phyloP scores from a whole-genome alignment of 2,888 invertebrate genomes.

The Bembecia ichneumoniformis region DNA sequence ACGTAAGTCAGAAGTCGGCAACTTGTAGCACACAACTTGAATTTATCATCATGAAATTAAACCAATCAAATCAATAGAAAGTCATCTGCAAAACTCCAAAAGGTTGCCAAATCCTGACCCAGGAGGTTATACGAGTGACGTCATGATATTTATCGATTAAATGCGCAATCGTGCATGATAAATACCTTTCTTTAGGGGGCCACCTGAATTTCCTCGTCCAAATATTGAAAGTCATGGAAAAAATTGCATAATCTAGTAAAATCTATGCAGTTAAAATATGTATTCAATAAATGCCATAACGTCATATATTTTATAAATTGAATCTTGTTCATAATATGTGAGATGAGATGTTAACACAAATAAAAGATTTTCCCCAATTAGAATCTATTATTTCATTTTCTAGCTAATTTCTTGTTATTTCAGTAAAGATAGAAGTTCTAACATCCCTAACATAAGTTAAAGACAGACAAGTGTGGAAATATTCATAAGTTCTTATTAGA shows the following conservation, averaged over 20 bases:
- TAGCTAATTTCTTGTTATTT: no score
- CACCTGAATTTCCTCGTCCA: neutral
- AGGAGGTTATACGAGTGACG: constrained; percentile 4
- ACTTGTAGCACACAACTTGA: neutral
- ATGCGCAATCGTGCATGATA: neutral
- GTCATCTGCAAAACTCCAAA: neutral
- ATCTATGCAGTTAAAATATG: neutral
- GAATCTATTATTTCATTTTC: no score
- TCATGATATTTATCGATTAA: neutral
- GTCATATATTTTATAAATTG: neutral
- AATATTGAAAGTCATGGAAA: neutral
- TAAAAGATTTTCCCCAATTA: no score
- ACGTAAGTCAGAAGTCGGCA: constrained; percentile 1
- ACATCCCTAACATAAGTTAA: no score
- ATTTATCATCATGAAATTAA: no score
- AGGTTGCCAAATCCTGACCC: neutral
- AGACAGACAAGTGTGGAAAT: no score
- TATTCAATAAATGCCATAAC: neutral
- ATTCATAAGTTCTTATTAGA: no score
- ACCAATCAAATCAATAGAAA: neutral
- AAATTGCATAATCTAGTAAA: constrained; percentile 7
- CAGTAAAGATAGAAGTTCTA: no score
- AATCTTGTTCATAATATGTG: no score
- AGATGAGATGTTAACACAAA: no score
- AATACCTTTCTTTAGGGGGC: neutral